Base-by-base conservation (phyloP, 1,140 invertebrate genomes). In the Ceratina japonica region DNA sequence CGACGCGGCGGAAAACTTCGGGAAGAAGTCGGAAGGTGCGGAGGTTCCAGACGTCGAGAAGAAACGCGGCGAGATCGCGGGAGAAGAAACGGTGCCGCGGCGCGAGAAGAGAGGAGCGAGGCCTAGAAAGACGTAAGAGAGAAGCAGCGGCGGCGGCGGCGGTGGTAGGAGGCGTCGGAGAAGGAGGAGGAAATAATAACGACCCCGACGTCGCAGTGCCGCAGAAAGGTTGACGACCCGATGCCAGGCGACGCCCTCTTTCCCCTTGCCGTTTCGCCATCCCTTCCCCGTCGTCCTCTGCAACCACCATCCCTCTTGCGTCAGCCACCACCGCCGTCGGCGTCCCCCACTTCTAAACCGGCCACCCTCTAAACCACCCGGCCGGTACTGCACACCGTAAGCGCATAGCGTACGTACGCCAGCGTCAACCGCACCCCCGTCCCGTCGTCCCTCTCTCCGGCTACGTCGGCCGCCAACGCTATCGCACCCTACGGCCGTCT, bases 221-320 rank as follows among this genome's bases (percentile, higher is more conserved):
- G 90, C 88, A 88, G 89, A 90, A 89, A 90, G 91, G 90, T 91
- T 90, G 90, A 90, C 90, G 91, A 92, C 91, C 90, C 86, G 90
- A 89, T 85, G 86, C 83, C 66, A 89, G 91, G 86, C 90, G 88
- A 89, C 89, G 89, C 87, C 89, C 91, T 88, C 89, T 86, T 79
- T 74, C 80, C 82, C 84, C 74, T 71, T 70, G 18, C 44, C 66
- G 64, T 59, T 58, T 68, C 62, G 22, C 49, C 59, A 78, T 70
- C 75, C 74, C 54, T 70, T 76, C 73, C 52, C 75, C 61, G 10
- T 37, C 72, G 52, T 56, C 77, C 71, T 68, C 81, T 62, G 79
- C 79, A 69, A 80, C 61, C 75, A 70, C 79, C 77, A 80, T 75
- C 77, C 82, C 86, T 77, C 77, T 62, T 87, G n/a, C 54, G n/a